phyloP scores from a whole-genome alignment of 37 sponge, comb jelly and placozoan genomes.

The Spongia lamella region DNA sequence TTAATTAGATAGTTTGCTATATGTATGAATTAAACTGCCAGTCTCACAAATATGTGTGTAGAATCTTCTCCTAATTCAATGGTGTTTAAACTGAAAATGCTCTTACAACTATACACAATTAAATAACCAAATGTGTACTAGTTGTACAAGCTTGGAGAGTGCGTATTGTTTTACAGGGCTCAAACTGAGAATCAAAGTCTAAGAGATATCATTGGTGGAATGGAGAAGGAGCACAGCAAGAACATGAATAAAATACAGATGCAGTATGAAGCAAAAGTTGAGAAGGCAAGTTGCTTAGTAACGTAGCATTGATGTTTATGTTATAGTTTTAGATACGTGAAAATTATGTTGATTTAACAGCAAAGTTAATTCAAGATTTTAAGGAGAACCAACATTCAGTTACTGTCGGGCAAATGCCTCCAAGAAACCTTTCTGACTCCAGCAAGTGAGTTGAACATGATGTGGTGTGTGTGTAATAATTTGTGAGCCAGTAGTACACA shows the following conservation, averaged over 20 bases:
- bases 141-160: neutral
- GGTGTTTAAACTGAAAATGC: no score
- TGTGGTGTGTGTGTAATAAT: no score
- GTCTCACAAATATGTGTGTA: neutral
- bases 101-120: no score
- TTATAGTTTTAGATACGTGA: slow-evolving; percentile 15
- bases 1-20: no score
- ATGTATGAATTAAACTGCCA: neutral
- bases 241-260: slow-evolving; percentile 43
- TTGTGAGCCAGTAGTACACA: no score
- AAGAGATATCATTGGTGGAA: slow-evolving; percentile 11
- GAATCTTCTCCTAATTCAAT: neutral
- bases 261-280: slow-evolving; percentile 34
- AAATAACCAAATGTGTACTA: no score
- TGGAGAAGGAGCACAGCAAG: slow-evolving; percentile 39
- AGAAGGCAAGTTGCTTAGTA: slow-evolving; percentile 2
- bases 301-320: neutral
- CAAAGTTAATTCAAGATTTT: slow-evolving; percentile 12
- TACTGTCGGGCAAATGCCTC: neutral
- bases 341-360: slow-evolving; percentile 45
- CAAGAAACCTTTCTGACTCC: no score
- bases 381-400: neutral
- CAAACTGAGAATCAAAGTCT: slow-evolving; percentile 49
- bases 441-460: no score
- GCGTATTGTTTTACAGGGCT: slow-evolving; percentile 14